Evolutionary conservation across 2,113 vertebrate species (phyloP), one percentile per base, ranked within the genome.

Genomic region (Poecile atricapillus): DNA sequence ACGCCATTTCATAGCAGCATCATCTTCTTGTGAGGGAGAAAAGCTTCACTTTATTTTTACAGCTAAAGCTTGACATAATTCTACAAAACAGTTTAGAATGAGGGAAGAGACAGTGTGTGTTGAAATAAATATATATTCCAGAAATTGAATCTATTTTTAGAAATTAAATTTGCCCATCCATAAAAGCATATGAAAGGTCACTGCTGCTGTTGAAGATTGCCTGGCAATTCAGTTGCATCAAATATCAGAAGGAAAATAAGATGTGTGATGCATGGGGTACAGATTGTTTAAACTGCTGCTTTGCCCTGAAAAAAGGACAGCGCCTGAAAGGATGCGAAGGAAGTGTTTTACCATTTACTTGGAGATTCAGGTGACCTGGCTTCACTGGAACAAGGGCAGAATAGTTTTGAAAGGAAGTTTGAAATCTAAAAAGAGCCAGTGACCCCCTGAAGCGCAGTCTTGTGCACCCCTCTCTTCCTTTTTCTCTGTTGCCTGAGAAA

Each of bases 121-220:
- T 94, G 89, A 83, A 94, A 91, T 89, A 96, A 91, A 90, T 80
- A 83, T 49, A 46, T 90, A 80, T 92, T 81, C 80, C 76, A 94
- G 86, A 95, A 96, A 95, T 91, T 78, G 82, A 90, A 94, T 92
- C 87, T 93, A 93, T 95, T 96, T 96, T 96, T 94, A 95, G 92
- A 94, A 96, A 94, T 89, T 83, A 93, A 91, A 94, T 97, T 97
- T 94, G 68, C 86, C 91, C 91, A 94, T 96, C 96, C 84, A 93
- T 96, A 93, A 94, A 92, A 89, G 76, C 83, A 43, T 83, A 75
- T 37, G 79, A 96, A 97, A 96, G 93, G 86, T 96, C 93, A 93
- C 46, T 93, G 90, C 91, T 90, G 87, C 90, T 94, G 80, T 74
- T 97, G 84, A 94, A 96, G 88, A 95, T 94, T 94, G 93, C 89